These are phyloP conservation scores for Threskiornis aethiopicus DNA, from an alignment of 2,797 vertebrate species.

Conservation along the genomic window DNA sequence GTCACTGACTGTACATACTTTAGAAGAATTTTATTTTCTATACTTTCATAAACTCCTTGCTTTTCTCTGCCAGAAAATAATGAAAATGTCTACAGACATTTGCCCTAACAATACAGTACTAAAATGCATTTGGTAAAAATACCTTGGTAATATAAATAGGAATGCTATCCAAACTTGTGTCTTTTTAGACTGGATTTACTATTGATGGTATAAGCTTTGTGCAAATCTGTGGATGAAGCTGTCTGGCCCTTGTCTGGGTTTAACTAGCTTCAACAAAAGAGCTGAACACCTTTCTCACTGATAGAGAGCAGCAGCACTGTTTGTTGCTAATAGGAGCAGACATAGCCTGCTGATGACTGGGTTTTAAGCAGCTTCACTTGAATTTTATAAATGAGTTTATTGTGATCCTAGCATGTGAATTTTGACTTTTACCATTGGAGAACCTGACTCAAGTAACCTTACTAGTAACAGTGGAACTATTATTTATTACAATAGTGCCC, in stretches of 20 bases:
- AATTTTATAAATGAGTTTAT: conserved; percentile 17
- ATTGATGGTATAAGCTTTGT: conserved; percentile 81
- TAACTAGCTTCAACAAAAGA: conserved; percentile 79
- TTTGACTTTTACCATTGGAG: neutral
- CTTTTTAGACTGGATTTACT: conserved; percentile 76
- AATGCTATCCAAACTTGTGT: conserved; percentile 70
- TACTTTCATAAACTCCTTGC: neutral
- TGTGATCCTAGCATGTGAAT: conserved; percentile 1
- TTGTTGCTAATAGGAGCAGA: conserved; percentile 78
- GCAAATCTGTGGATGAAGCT: conserved; percentile 79
- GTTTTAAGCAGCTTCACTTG: conserved; percentile 80
- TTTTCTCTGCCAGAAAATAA: neutral
- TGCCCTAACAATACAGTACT: conserved; percentile 50
- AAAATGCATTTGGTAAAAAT: conserved; percentile 79
- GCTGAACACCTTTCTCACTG: conserved; percentile 79
- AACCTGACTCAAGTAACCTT: neutral
- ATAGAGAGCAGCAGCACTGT: conserved; percentile 64
- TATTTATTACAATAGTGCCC: neutral
- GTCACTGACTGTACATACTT: neutral
- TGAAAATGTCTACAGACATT: neutral
- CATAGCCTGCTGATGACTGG: conserved; percentile 78
- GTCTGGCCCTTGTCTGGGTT: conserved; percentile 83
- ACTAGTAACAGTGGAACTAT: neutral
- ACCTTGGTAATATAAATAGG: conserved; percentile 74
- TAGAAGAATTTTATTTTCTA: neutral